Conservation (phyloP, 1,140 invertebrate genomes). For the Lethrus apterus region DNA sequence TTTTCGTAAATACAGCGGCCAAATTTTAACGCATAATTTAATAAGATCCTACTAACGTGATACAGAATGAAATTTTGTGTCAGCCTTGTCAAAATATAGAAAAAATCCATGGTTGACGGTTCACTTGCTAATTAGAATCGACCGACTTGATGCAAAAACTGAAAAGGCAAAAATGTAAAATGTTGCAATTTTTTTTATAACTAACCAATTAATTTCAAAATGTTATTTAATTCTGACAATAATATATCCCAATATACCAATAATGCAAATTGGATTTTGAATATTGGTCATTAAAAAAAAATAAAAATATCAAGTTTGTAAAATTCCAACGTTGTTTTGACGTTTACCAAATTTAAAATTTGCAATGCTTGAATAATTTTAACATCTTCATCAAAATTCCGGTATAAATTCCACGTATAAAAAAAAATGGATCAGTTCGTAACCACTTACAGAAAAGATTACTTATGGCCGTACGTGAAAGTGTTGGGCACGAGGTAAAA, state of each 20-base stretch:
- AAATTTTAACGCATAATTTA: constrained; percentile 16
- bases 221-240: no score
- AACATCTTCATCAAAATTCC: constrained; percentile 18
- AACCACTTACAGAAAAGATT: constrained; percentile 51
- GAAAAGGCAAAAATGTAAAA: no score
- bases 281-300: no score
- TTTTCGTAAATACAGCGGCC: constrained; percentile 14
- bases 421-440: constrained; percentile 47
- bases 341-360: no score
- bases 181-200: no score
- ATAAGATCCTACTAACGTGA: constrained; percentile 18
- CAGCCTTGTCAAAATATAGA: constrained; percentile 26
- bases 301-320: no score
- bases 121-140: no score
- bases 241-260: no score
- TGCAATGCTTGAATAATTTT: not conserved
- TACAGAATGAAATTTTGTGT: constrained; percentile 30
- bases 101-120: constrained; percentile 24
- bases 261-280: no score
- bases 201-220: no score
- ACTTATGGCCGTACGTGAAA: constrained; percentile 47
- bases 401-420: constrained; percentile 13
- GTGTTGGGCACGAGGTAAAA: constrained; percentile 39
- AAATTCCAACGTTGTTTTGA: no score
- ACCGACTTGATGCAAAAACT: no score